Conservation (phyloP, 2,888 invertebrate species). For the Hirtodrosophila cameraria region DNA sequence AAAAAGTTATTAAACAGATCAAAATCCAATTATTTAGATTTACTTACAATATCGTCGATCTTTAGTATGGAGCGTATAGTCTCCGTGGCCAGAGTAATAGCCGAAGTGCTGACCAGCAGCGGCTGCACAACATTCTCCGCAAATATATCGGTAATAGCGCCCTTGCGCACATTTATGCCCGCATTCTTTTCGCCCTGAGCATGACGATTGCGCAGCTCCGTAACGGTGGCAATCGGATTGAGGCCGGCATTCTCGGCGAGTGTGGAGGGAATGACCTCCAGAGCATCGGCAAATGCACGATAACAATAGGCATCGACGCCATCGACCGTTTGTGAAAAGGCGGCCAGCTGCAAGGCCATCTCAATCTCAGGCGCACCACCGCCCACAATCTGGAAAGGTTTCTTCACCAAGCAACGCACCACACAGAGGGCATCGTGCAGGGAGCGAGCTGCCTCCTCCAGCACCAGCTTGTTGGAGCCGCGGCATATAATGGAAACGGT, state of each 20-base stretch:
- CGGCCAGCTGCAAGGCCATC: slow-evolving; percentile 92
- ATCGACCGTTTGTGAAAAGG: slow-evolving; percentile 91
- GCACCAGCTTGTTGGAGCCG: slow-evolving; percentile 92
- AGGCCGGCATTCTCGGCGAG: slow-evolving; percentile 94
- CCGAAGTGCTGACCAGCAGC: slow-evolving; percentile 96
- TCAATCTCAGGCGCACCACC: slow-evolving; percentile 99
- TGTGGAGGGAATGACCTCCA: slow-evolving; percentile 96
- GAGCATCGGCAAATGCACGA: slow-evolving; percentile 96
- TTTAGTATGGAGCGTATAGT: slow-evolving; percentile 98
- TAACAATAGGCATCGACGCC: slow-evolving; percentile 98
- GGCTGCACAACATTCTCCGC: slow-evolving; percentile 99
- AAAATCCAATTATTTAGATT: background rate
- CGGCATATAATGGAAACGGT: slow-evolving; percentile 97
- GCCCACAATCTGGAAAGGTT: slow-evolving; percentile 95
- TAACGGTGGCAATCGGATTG: slow-evolving; percentile 97
- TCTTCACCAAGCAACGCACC: slow-evolving; percentile 97
- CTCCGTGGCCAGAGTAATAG: slow-evolving; percentile 97
- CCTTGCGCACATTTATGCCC: slow-evolving; percentile 98
- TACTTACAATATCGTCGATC: slow-evolving; percentile 97
- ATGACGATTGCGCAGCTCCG: slow-evolving; percentile 97
- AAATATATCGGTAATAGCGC: slow-evolving; percentile 97
- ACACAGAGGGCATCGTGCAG: slow-evolving; percentile 96
- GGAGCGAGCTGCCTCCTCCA: slow-evolving; percentile 95
- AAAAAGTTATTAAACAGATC: background rate
- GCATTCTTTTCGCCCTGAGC: slow-evolving; percentile 93